phyloP scores from a whole-genome alignment of 2,113 vertebrate species.

The Urocolius indicus region DNA sequence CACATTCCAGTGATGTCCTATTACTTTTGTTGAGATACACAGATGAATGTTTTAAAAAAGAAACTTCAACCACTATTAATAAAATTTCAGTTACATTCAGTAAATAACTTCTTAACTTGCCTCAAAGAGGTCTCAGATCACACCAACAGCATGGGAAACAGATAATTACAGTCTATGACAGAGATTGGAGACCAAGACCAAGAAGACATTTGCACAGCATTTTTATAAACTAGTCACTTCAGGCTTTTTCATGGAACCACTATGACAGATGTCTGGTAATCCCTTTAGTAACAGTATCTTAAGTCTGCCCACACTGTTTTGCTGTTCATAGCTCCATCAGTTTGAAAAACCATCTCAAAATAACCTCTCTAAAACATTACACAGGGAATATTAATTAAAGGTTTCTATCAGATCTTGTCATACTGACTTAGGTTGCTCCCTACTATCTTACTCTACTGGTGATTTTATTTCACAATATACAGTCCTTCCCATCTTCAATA shows the following conservation, averaged over 20 bases:
- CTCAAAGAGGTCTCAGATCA: neutral
- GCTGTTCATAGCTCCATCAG: neutral
- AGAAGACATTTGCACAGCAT: neutral
- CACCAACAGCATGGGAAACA: neutral
- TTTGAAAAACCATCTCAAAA: conserved; percentile 22
- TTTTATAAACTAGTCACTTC: neutral
- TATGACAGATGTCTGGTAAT: conserved; percentile 56
- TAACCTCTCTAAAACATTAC: neutral
- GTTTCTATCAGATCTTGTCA: neutral
- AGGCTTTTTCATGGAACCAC: neutral
- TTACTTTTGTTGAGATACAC: neutral
- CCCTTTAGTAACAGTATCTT: conserved; percentile 53
- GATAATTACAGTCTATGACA: neutral
- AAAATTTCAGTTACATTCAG: neutral
- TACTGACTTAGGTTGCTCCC: neutral
- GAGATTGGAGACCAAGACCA: neutral
- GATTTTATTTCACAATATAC: neutral
- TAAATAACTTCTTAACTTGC: neutral
- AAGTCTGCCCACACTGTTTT: conserved; percentile 44
- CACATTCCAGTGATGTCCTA: neutral
- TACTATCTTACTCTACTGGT: neutral
- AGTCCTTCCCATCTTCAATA: neutral
- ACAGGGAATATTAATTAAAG: neutral
- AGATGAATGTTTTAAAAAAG: neutral
- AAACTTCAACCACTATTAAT: neutral